Evolutionary conservation across 2,113 vertebrate genomes (phyloP).

Genomic region (Pseudonaja textilis): DNA sequence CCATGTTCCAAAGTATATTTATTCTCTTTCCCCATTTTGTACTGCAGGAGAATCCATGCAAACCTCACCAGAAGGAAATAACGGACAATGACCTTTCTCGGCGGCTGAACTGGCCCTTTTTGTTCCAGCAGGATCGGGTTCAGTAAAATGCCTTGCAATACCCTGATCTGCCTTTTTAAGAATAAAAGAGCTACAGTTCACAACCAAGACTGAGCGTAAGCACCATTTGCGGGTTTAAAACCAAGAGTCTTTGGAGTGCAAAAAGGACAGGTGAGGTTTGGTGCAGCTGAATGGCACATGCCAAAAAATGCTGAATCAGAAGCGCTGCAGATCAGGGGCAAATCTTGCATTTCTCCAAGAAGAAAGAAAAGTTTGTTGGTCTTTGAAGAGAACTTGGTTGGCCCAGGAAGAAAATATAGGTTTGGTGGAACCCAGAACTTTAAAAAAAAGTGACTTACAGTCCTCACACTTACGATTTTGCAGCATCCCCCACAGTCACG

Average conservation of each 20-base stretch:
- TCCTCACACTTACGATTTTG: neutral
- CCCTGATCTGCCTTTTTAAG: neutral
- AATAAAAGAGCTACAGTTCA: slow-evolving; percentile 33
- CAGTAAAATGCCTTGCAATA: neutral
- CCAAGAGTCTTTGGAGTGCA: neutral
- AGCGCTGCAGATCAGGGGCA: neutral
- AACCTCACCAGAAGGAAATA: neutral
- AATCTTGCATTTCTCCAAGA: neutral
- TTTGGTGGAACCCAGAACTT: neutral
- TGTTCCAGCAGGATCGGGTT: neutral
- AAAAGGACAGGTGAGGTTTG: neutral
- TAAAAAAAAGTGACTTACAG: neutral
- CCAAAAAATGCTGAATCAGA: neutral
- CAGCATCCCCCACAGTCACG: neutral
- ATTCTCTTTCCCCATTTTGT: slow-evolving; percentile 7
- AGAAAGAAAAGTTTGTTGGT: neutral
- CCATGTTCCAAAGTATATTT: neutral
- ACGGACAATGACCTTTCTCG: neutral
- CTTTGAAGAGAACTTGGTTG: neutral
- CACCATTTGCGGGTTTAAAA: neutral
- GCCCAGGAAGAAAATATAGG: neutral
- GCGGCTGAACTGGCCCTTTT: neutral
- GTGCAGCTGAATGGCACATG: neutral
- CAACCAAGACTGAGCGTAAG: slow-evolving; percentile 16
- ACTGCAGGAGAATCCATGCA: slow-evolving; percentile 40